Conservation (phyloP, 2,797 vertebrate genomes). For the Oreochromis mossambicus region DNA sequence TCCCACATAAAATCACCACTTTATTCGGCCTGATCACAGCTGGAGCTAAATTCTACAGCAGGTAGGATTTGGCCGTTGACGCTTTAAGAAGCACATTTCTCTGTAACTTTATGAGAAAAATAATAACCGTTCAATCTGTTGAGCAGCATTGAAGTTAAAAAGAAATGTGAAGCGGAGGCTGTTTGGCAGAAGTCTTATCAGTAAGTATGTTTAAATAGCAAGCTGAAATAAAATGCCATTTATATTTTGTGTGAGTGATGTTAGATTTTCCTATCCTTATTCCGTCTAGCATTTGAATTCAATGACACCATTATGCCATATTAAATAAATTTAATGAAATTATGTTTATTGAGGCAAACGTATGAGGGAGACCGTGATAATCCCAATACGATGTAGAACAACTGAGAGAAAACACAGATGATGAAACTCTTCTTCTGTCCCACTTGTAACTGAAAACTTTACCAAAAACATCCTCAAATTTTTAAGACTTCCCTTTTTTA, state of each 20-base stretch:
- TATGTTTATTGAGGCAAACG: not conserved
- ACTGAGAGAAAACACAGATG: not conserved
- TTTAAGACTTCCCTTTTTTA: not conserved
- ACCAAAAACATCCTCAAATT: not conserved
- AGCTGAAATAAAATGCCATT: not conserved
- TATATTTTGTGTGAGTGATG: not conserved
- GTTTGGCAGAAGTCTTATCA: conserved; percentile 67
- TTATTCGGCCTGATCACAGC: conserved; percentile 67
- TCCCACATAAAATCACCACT: conserved; percentile 60
- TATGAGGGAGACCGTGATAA: not conserved
- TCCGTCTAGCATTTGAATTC: not conserved
- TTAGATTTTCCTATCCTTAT: not conserved
- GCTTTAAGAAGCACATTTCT: not conserved
- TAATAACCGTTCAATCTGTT: not conserved
- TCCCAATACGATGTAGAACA: not conserved
- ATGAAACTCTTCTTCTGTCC: not conserved
- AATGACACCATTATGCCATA: not conserved
- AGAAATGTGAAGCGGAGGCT: conserved; percentile 64
- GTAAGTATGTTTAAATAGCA: conserved; percentile 48
- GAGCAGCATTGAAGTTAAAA: conserved; percentile 69
- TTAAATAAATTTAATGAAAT: not conserved
- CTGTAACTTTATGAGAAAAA: not conserved
- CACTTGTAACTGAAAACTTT: not conserved
- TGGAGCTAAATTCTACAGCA: conserved; percentile 59
- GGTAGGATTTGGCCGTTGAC: conserved; percentile 18